Percentiles rank a stretch among this genome's conserved stretches.
Evolutionary conservation across 1,140 invertebrate species (phyloP).

Genomic region (Trachymyrmex cornetzi): DNA sequence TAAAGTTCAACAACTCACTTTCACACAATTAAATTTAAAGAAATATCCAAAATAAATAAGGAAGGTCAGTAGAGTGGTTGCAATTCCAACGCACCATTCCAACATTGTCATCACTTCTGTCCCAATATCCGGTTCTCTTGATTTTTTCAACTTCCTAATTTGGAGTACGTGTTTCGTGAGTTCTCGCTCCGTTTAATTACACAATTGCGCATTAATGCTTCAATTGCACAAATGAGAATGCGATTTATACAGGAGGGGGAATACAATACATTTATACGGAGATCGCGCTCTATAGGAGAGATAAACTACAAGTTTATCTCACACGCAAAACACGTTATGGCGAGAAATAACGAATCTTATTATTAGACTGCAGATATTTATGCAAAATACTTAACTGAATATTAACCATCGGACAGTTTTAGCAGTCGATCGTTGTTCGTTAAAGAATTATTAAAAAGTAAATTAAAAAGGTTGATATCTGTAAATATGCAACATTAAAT

Average conservation of each 20-base stretch:
- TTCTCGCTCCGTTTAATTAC: no score
- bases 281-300: not conserved
- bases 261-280: not conserved
- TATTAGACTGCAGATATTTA: no score
- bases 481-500: no score
- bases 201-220: no score
- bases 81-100: conserved; percentile 21
- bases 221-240: not conserved
- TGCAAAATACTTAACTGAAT: no score
- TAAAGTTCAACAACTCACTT: conserved; percentile 21
- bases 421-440: no score
- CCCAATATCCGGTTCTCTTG: not conserved
- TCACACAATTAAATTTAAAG: conserved; percentile 53
- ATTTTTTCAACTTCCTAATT: not conserved
- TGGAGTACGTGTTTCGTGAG: not conserved
- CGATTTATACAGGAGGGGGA: no score
- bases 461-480: no score
- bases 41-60: conserved; percentile 47
- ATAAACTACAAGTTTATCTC: not conserved
- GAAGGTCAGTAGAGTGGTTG: not conserved
- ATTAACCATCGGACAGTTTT: no score
- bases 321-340: no score
- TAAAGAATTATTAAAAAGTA: no score
- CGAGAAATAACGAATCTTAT: no score
- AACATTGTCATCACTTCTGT: conserved; percentile 18